Evolutionary conservation across 2,113 vertebrate species (phyloP).

Genomic region (Mohoua ochrocephala): DNA sequence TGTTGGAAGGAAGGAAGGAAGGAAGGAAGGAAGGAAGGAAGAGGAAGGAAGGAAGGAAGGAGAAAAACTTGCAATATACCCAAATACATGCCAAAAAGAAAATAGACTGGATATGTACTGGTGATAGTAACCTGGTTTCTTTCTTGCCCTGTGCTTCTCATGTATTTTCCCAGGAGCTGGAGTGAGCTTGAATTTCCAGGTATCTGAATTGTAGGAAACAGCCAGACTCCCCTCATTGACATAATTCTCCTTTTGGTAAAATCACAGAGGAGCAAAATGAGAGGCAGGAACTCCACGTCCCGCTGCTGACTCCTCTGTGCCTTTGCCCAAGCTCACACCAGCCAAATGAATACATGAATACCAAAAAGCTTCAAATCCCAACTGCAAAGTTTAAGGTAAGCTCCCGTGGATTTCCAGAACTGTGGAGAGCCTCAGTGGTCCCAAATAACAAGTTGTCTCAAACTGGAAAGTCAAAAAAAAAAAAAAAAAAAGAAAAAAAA

Average conservation of each 20-base stretch:
- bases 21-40: neutral
- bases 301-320: neutral
- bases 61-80: neutral
- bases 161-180: neutral
- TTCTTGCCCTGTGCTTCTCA: neutral
- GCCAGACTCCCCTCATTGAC: neutral
- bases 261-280: neutral
- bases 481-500: rapidly evolving
- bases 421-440: neutral
- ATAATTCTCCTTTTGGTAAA: neutral
- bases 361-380: neutral
- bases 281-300: neutral
- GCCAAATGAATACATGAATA: neutral
- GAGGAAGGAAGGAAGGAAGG: neutral
- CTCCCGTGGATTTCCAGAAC: neutral
- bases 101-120: neutral
- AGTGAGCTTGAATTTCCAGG: neutral
- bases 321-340: neutral
- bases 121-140: neutral
- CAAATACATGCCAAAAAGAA: neutral
- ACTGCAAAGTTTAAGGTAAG: neutral
- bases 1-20: neutral
- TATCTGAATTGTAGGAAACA: neutral
- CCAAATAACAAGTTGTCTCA: neutral
- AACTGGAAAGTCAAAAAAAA: neutral